Evolutionary conservation across 2,113 vertebrate genomes (phyloP).

Genomic region (Neodon shergylaensis): DNA sequence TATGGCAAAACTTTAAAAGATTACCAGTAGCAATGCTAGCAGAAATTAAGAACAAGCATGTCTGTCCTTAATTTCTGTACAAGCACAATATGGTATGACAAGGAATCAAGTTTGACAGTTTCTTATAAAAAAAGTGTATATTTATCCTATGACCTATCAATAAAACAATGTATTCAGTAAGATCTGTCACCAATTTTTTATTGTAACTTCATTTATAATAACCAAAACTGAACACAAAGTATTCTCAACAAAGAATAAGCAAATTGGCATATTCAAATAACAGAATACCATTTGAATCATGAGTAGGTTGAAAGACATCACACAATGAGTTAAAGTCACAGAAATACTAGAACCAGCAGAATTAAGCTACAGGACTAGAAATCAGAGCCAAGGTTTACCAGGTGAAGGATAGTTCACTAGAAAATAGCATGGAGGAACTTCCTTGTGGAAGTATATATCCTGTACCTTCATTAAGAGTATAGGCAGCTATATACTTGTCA

Average conservation of each 20-base stretch:
- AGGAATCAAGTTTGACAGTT: not conserved
- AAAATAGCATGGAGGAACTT: constrained; percentile 8
- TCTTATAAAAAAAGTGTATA: constrained; percentile 22
- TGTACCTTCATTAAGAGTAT: not conserved
- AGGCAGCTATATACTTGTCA: not conserved
- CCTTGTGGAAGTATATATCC: not conserved
- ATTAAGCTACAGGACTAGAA: not conserved
- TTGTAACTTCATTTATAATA: not conserved
- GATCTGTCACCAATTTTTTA: not conserved
- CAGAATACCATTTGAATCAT: not conserved
- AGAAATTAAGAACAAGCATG: not conserved
- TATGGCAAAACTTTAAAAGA: not conserved
- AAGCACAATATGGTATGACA: not conserved
- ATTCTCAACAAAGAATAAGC: not conserved
- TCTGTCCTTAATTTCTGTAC: not conserved
- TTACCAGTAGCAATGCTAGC: not conserved
- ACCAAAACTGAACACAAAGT: not conserved
- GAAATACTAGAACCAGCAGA: not conserved
- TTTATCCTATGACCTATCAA: not conserved
- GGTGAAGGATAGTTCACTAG: not conserved
- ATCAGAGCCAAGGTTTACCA: not conserved
- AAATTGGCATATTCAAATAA: not conserved
- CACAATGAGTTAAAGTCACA: not conserved
- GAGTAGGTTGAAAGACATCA: not conserved
- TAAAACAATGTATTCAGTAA: constrained; percentile 41